A percentile compares a stretch with the other conserved stretches of the same genome.
Evolutionary conservation across 2,797 vertebrate species (phyloP).

Genomic region (Cuniculus paca): DNA sequence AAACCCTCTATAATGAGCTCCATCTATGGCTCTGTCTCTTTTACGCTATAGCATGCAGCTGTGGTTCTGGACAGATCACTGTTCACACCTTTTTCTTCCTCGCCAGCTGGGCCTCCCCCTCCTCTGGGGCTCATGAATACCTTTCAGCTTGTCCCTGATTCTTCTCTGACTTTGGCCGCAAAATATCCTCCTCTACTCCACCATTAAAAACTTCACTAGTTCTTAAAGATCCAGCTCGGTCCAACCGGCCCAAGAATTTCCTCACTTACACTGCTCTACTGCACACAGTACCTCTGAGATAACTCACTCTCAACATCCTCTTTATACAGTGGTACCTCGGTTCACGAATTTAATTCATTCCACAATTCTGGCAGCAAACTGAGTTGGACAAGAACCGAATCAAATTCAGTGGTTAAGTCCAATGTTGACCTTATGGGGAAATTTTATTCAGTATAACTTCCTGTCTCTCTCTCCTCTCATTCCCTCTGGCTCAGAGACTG

Average conservation of each 20-base stretch:
- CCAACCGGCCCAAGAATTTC: not conserved
- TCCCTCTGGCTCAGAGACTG: not conserved
- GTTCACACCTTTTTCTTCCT: not conserved
- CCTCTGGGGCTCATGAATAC: not conserved
- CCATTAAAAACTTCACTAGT: not conserved
- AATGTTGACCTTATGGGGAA: not conserved
- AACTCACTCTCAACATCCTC: not conserved
- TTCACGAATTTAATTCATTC: not conserved
- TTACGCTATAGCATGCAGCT: not conserved
- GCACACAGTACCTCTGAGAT: not conserved
- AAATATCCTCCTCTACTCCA: not conserved
- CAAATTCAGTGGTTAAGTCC: not conserved
- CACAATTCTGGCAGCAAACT: not conserved
- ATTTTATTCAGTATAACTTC: not conserved
- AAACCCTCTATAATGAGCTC: too few species aligned
- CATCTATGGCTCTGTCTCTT: not conserved
- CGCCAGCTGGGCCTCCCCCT: not conserved
- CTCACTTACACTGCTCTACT: not conserved
- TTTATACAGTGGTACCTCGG: not conserved
- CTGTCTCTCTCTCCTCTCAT: not conserved
- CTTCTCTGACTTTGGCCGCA: not conserved
- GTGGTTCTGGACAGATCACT: not conserved
- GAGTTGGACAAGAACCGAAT: not conserved
- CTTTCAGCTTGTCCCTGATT: not conserved
- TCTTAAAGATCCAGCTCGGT: not conserved